Conservation (phyloP, 2,113 vertebrate species). For the Columbina picui region DNA sequence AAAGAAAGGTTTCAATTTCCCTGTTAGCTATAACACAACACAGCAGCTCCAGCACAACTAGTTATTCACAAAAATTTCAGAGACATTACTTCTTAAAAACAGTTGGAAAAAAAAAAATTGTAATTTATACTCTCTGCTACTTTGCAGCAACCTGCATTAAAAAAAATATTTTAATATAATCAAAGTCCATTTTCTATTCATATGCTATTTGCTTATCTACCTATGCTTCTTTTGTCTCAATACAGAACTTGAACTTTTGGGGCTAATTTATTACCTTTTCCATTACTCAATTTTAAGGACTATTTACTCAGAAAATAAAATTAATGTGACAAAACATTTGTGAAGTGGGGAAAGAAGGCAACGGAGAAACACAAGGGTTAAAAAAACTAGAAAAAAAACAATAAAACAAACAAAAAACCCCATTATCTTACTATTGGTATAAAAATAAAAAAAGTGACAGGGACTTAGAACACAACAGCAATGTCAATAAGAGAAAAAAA, state of each 20-base stretch:
- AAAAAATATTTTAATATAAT: neutral
- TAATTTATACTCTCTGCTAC: neutral
- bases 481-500: neutral
- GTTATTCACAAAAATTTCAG: neutral
- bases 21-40: neutral
- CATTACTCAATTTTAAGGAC: neutral
- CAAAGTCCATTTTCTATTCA: neutral
- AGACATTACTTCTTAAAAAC: neutral
- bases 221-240: neutral
- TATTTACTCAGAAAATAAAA: neutral
- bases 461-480: neutral
- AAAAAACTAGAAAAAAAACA: neutral
- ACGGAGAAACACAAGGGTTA: neutral
- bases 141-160: neutral
- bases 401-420: too few relatives aligned
- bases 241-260: neutral
- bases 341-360: neutral
- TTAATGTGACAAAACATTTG: neutral
- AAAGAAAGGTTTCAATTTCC: neutral
- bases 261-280: neutral
- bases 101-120: neutral
- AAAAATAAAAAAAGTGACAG: neutral
- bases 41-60: neutral
- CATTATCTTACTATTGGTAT: neutral
- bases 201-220: neutral